Percentiles rank a stretch among this genome's conserved stretches.
phyloP scores from a whole-genome alignment of 23 tunicate species.

The Styela plicata region DNA sequence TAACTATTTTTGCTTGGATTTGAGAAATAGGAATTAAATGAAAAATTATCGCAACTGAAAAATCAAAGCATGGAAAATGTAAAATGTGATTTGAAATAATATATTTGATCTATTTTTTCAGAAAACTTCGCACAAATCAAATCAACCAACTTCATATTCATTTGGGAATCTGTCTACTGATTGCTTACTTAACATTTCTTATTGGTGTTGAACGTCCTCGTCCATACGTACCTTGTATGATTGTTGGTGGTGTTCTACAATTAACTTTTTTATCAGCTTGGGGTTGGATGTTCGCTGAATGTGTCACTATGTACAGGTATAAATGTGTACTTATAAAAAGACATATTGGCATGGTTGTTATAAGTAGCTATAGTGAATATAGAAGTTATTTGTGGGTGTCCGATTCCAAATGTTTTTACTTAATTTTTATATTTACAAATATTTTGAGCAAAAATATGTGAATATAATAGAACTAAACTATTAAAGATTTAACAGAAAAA shows the following conservation, averaged over 20 bases:
- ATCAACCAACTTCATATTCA: constrained; percentile 9
- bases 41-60: background rate
- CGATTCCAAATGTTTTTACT: no score
- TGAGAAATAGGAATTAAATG: no score
- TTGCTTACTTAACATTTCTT: constrained; percentile 7
- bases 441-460: no score
- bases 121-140: background rate
- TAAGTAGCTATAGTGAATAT: no score
- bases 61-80: background rate
- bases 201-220: constrained; percentile 8
- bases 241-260: background rate
- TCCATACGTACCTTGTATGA: background rate
- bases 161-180: background rate
- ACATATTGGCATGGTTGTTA: no score
- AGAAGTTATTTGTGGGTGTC: no score
- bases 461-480: no score
- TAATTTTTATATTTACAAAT: no score
- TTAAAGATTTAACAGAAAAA: no score
- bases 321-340: background rate
- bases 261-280: background rate
- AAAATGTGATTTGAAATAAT: background rate
- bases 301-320: background rate
- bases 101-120: constrained; percentile 5
- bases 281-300: constrained; percentile 9
- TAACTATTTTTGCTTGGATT: no score